Conservation (phyloP, 1,140 invertebrate genomes). For the Leptinotarsa defecta region DNA sequence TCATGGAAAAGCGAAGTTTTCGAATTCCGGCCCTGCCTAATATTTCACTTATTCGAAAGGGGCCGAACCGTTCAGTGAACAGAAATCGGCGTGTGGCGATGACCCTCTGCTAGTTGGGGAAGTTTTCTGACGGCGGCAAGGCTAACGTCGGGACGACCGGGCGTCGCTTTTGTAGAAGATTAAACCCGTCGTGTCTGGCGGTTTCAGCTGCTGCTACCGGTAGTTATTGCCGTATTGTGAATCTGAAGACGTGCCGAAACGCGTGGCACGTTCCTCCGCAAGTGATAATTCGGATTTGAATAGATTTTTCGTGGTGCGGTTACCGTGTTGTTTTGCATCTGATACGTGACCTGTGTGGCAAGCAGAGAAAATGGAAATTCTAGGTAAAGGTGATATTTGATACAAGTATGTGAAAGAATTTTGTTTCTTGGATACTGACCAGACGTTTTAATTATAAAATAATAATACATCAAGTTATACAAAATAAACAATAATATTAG, state of each 20-base stretch:
- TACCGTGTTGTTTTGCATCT: background rate
- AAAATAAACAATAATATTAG: no score
- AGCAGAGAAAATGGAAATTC: background rate
- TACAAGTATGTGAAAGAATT: background rate
- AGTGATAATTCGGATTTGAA: background rate
- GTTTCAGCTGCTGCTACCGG: conserved; percentile 2
- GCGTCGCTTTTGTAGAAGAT: conserved; percentile 35
- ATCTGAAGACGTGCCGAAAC: background rate
- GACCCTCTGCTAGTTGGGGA: conserved; percentile 35
- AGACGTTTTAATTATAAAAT: no score
- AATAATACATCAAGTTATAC: no score
- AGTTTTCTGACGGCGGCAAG: conserved; percentile 37
- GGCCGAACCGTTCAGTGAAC: background rate
- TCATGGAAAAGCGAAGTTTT: no score
- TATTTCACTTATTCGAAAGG: background rate
- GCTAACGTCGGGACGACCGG: conserved; percentile 39
- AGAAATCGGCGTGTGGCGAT: conserved; percentile 14
- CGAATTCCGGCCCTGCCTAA: no score
- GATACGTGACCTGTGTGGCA: background rate
- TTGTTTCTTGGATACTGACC: no score
- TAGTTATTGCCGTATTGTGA: background rate
- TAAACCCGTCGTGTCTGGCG: background rate
- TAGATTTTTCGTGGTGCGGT: background rate
- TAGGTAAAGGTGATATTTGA: background rate
- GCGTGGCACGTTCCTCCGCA: background rate